Evolutionary conservation across 2,797 vertebrate genomes (phyloP).

Genomic region (Scarus forsteni): DNA sequence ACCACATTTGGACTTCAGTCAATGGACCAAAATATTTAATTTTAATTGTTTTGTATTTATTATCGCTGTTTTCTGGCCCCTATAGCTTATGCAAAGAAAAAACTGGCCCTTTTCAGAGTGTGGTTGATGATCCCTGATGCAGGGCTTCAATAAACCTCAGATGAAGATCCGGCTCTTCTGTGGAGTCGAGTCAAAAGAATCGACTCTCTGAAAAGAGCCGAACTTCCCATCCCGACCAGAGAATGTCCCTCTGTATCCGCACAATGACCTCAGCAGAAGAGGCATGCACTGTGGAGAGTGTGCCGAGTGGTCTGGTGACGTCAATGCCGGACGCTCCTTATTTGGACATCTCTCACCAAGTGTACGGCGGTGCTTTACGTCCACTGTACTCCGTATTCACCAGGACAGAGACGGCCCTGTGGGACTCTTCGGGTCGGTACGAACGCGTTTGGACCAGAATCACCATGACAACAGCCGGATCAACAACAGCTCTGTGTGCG

Average conservation of each 20-base stretch:
- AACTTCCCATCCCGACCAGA: constrained; percentile 10
- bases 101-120: too few species aligned
- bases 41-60: too few species aligned
- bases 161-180: neutral
- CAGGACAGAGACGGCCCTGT: neutral
- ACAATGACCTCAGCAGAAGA: constrained; percentile 23
- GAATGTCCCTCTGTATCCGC: neutral
- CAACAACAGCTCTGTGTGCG: accelerated
- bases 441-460: accelerated
- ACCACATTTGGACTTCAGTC: too few species aligned
- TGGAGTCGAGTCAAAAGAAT: neutral
- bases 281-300: neutral
- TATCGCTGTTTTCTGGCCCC: too few species aligned
- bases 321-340: constrained; percentile 56
- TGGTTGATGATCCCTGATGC: too few species aligned
- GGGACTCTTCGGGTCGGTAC: too few species aligned
- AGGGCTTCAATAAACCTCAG: too few species aligned
- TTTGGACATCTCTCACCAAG: constrained; percentile 64
- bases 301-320: constrained; percentile 13
- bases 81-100: too few species aligned
- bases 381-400: accelerated
- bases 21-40: too few species aligned
- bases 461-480: neutral
- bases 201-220: neutral
- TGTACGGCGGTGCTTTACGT: too few species aligned